These are phyloP conservation scores for Acanthosepion esculentum DNA, from an alignment of 2,888 invertebrate species.

Conservation along the genomic window DNA sequence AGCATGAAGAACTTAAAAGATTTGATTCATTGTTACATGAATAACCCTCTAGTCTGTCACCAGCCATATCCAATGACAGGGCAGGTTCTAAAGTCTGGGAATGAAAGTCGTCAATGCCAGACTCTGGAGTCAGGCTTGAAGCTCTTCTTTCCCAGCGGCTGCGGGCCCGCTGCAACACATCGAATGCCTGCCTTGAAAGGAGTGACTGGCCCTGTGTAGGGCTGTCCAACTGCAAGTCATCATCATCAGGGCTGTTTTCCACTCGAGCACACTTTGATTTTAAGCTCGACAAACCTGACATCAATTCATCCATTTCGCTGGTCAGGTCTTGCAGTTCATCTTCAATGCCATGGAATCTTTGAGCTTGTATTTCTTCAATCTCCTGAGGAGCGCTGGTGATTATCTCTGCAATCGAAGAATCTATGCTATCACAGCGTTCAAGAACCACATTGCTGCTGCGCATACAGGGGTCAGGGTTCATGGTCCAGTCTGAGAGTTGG, in stretches of 20 bases:
- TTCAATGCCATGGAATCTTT: constrained; percentile 65
- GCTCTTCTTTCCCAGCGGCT: constrained; percentile 36
- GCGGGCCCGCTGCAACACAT: constrained; percentile 13
- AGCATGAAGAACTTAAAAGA: not conserved
- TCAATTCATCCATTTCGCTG: constrained; percentile 63
- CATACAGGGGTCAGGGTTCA: not conserved
- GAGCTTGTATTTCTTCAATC: constrained; percentile 52
- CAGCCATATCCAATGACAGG: constrained; percentile 46
- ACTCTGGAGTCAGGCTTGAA: constrained; percentile 38
- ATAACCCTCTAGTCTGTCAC: not conserved
- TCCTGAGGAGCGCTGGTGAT: constrained; percentile 40
- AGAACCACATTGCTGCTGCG: not conserved
- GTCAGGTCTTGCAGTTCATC: constrained; percentile 66
- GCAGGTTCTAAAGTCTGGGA: not conserved
- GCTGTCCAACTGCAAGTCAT: not conserved
- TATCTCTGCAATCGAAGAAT: constrained; percentile 44
- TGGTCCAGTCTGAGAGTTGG: not conserved
- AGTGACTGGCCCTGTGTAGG: not conserved
- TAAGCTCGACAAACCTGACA: constrained; percentile 48
- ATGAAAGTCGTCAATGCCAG: not conserved
- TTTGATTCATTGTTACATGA: constrained; percentile 34
- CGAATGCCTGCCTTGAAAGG: constrained; percentile 34
- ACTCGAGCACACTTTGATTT: constrained; percentile 35
- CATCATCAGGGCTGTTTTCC: not conserved
- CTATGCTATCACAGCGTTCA: constrained; percentile 45